Evolutionary conservation across 2,113 vertebrate genomes (phyloP).

Genomic region (Emberiza fucata): DNA sequence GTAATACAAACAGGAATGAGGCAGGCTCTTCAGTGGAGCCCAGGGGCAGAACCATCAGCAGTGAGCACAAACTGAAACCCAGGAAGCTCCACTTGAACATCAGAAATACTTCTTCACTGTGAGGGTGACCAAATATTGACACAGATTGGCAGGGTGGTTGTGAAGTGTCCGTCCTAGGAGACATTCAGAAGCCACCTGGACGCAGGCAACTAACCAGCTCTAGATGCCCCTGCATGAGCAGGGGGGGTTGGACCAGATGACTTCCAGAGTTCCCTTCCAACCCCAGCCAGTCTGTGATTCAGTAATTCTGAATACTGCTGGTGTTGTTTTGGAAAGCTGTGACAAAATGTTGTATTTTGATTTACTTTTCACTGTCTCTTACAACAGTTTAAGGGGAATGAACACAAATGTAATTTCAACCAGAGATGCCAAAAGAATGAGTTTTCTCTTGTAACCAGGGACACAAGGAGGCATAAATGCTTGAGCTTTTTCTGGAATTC

Average conservation of each 20-base stretch:
- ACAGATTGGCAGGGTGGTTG: neutral
- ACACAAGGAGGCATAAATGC: neutral
- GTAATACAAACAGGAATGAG: rapidly evolving
- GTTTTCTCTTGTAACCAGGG: neutral
- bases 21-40: neutral
- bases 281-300: neutral
- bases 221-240: neutral
- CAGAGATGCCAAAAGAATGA: neutral
- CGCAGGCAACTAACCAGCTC: neutral
- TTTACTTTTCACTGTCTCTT: neutral
- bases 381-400: neutral
- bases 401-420: neutral
- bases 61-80: neutral
- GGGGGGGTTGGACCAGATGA: rapidly evolving
- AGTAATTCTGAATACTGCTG: neutral
- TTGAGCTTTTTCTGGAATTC: neutral
- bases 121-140: rapidly evolving
- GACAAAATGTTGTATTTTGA: neutral
- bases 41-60: neutral
- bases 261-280: neutral
- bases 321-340: neutral
- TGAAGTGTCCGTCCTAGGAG: neutral
- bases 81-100: neutral
- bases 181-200: neutral
- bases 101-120: neutral